Percentiles rank a stretch among this genome's conserved stretches.
Evolutionary conservation across 2,113 vertebrate species (phyloP).

Genomic region (Megatriorchis doriae): DNA sequence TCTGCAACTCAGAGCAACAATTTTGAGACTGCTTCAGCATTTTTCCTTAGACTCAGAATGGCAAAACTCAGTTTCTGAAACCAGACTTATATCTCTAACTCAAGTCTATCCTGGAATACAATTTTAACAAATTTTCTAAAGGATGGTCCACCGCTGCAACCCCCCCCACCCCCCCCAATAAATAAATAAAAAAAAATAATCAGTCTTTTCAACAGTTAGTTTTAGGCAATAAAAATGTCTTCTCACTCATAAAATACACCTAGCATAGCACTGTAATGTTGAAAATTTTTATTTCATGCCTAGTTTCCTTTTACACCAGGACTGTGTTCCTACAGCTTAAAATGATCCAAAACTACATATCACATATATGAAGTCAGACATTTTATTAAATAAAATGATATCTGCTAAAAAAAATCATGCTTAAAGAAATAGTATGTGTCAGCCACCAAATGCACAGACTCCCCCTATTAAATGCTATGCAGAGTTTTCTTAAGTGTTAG

Average conservation of each 20-base stretch:
- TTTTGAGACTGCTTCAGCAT: neutral
- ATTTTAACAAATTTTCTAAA: neutral
- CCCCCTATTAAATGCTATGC: neutral
- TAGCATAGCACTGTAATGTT: neutral
- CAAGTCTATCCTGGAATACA: neutral
- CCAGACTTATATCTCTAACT: neutral
- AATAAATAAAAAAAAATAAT: neutral
- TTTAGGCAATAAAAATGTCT: neutral
- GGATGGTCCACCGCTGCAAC: neutral
- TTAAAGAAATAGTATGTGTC: neutral
- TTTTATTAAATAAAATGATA: neutral
- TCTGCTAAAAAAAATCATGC: neutral
- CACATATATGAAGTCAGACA: neutral
- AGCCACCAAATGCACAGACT: neutral
- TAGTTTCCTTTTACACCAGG: neutral
- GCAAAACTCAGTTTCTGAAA: neutral
- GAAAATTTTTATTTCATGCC: neutral
- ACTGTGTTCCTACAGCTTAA: neutral
- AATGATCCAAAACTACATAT: neutral
- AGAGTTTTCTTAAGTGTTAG: conserved; percentile 5
- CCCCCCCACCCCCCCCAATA: too few relatives aligned
- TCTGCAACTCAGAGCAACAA: neutral
- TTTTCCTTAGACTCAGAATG: neutral
- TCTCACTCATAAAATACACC: neutral
- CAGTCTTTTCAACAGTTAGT: neutral